These are phyloP conservation scores for Artemia sinica DNA, from an alignment of 2,888 invertebrate species.

Conservation along the genomic window DNA sequence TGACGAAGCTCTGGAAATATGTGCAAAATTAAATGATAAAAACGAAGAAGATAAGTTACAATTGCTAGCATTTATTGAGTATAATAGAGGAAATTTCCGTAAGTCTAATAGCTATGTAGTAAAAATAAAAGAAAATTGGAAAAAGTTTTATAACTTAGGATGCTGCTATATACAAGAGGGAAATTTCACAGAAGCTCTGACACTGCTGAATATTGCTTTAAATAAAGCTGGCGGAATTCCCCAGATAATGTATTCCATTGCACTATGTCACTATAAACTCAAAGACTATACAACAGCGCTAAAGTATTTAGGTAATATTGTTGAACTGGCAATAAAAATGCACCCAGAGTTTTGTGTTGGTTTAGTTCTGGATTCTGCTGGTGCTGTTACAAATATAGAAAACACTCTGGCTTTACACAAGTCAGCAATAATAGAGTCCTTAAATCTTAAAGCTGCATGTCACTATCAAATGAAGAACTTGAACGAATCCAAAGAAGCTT, in stretches of 20 bases:
- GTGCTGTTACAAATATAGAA: slow-evolving; percentile 83
- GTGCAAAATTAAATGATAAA: slow-evolving; percentile 50
- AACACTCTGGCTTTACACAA: slow-evolving; percentile 83
- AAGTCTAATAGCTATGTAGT: slow-evolving; percentile 80
- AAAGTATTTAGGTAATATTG: slow-evolving; percentile 87
- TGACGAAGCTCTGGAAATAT: slow-evolving; percentile 74
- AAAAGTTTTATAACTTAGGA: slow-evolving; percentile 85
- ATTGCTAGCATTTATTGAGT: slow-evolving; percentile 87
- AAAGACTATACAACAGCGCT: slow-evolving; percentile 84
- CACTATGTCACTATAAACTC: slow-evolving; percentile 77
- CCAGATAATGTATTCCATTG: slow-evolving; percentile 84
- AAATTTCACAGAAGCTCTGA: slow-evolving; percentile 71
- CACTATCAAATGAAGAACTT: slow-evolving; percentile 82
- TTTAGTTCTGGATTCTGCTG: slow-evolving; percentile 72
- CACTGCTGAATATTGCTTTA: slow-evolving; percentile 68
- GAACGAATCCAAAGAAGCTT: slow-evolving; percentile 63
- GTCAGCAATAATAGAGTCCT: slow-evolving; percentile 91
- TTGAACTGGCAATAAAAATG: slow-evolving; percentile 84
- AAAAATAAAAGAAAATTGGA: slow-evolving; percentile 48
- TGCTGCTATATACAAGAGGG: slow-evolving; percentile 75
- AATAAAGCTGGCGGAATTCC: slow-evolving; percentile 77
- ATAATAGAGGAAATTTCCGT: slow-evolving; percentile 79
- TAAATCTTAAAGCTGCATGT: slow-evolving; percentile 94
- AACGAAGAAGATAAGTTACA: slow-evolving; percentile 55
- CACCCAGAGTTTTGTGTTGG: slow-evolving; percentile 95